A percentile compares a stretch with the other conserved stretches of the same genome.
Conservation (phyloP, 2,113 vertebrate species). For the Melanostigma gelatinosum region DNA sequence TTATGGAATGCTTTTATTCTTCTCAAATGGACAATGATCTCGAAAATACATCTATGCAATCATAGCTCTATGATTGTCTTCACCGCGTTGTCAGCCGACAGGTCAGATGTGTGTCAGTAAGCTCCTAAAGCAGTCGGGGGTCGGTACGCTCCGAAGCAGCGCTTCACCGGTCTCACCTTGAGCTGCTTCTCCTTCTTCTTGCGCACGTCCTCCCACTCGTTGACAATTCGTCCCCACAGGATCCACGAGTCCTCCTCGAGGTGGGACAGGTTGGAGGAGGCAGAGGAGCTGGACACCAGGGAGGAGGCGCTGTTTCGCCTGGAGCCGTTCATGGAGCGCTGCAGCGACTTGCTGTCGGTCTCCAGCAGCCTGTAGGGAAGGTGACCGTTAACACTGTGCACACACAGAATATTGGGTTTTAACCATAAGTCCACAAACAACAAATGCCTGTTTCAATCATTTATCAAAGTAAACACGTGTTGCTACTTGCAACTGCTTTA, state of each 20-base stretch:
- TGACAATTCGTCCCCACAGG: conserved; percentile 97
- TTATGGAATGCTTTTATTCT: not conserved
- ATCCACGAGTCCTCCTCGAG: conserved; percentile 98
- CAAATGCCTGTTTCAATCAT: not conserved
- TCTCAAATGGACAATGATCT: not conserved
- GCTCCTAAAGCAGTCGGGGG: conserved; percentile 22
- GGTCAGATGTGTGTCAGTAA: conserved; percentile 32
- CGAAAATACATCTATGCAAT: not conserved
- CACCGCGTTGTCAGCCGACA: not conserved
- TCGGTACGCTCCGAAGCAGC: conserved; percentile 50
- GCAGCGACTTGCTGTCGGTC: conserved; percentile 94
- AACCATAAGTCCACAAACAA: not conserved
- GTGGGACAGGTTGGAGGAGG: conserved; percentile 98
- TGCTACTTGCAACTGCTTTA: not conserved
- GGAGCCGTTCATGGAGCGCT: conserved; percentile 94
- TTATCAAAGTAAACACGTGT: not conserved
- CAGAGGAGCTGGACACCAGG: conserved; percentile 97
- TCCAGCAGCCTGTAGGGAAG: conserved; percentile 89
- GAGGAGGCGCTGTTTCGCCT: conserved; percentile 97
- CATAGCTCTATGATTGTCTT: not conserved
- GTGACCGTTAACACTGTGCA: not conserved
- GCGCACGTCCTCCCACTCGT: conserved; percentile 97
- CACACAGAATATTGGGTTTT: not conserved
- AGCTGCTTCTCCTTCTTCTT: conserved; percentile 99
- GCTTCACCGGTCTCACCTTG: conserved; percentile 84